Evolutionary conservation across 2,888 invertebrate species (phyloP).

Genomic region (Laothoe populi): DNA sequence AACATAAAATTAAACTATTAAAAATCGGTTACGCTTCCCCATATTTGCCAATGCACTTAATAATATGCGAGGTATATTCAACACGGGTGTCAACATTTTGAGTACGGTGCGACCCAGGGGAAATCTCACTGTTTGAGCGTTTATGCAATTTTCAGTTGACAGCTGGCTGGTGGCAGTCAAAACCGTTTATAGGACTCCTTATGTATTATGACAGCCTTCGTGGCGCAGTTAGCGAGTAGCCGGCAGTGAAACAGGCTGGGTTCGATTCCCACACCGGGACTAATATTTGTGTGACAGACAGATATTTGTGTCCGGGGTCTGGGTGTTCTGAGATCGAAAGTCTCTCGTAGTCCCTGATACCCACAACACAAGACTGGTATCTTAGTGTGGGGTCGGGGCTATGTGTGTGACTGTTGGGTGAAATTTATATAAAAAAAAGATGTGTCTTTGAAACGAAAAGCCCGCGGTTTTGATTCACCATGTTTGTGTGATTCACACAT

Average conservation of each 20-base stretch:
- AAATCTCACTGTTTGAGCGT: constrained; percentile 14
- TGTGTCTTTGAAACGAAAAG: no score
- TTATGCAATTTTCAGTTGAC: constrained; percentile 15
- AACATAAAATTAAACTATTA: neutral
- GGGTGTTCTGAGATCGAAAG: no score
- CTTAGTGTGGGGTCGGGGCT: no score
- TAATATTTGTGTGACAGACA: no score
- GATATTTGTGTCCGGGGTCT: no score
- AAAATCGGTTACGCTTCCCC: neutral
- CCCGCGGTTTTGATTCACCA: no score
- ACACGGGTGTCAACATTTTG: constrained; percentile 18
- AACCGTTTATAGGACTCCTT: neutral
- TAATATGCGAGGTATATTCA: neutral
- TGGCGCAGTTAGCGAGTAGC: neutral
- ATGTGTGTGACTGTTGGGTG: no score
- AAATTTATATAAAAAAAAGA: no score
- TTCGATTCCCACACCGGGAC: no score
- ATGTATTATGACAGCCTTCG: neutral
- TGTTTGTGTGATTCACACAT: neutral
- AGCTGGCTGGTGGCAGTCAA: constrained; percentile 2
- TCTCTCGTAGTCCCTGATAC: no score
- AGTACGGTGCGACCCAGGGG: constrained; percentile 20
- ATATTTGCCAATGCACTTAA: constrained; percentile 11
- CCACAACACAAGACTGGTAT: no score
- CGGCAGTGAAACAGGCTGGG: no score